Evolutionary conservation across 2,113 vertebrate genomes (phyloP).

Genomic region (Bubo bubo): DNA sequence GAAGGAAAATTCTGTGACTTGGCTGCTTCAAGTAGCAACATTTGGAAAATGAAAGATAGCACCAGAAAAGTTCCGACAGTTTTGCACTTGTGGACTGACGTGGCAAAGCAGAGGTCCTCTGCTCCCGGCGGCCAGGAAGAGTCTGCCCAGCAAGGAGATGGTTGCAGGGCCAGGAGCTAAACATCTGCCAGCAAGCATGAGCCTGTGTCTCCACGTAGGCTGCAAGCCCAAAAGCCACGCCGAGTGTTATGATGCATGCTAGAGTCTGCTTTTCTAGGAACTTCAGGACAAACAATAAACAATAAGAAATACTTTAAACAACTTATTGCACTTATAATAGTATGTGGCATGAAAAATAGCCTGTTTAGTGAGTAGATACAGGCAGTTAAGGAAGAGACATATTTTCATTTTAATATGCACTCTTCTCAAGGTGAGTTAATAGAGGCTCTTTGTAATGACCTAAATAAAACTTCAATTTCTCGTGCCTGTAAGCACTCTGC

Average conservation of each 20-base stretch:
- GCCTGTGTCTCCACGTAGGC: accelerated
- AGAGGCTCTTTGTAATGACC: constrained; percentile 7
- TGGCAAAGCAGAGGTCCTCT: not conserved
- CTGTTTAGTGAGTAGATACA: not conserved
- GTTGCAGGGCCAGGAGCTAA: not conserved
- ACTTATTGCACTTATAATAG: not conserved
- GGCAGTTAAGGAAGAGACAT: not conserved
- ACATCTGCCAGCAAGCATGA: accelerated
- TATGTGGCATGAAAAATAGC: not conserved
- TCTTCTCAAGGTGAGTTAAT: not conserved
- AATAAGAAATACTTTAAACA: not conserved
- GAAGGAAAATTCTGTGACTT: not conserved
- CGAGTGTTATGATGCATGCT: accelerated
- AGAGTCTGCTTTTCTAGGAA: not conserved
- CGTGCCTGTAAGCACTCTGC: not conserved
- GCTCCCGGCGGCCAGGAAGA: accelerated
- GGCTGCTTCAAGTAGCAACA: not conserved
- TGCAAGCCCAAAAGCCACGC: not conserved
- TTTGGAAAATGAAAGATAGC: not conserved
- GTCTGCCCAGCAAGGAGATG: not conserved
- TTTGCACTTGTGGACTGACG: accelerated
- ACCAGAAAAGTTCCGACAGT: not conserved
- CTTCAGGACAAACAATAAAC: not conserved
- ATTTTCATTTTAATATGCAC: not conserved
- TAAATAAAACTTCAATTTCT: not conserved